Percentiles rank a stretch among this genome's conserved stretches.
Conservation (phyloP, 2,888 invertebrate genomes). For the Ophioninae sp. region DNA sequence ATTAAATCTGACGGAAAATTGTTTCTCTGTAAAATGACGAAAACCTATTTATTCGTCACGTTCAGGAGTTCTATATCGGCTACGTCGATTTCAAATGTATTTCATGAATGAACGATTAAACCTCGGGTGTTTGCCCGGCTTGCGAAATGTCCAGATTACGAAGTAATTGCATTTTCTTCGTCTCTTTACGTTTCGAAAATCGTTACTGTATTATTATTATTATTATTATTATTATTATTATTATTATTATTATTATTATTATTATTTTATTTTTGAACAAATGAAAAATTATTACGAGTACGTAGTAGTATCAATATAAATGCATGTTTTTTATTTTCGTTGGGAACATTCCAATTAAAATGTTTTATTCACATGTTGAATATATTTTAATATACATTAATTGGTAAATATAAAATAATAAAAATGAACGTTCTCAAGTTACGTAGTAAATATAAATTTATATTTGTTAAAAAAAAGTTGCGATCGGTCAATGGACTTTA, state of each 20-base stretch:
- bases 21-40: neutral
- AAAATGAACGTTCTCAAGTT: neutral
- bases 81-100: conserved; percentile 27
- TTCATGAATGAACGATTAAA: conserved; percentile 30
- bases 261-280: neutral
- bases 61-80: neutral
- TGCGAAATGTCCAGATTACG: conserved; percentile 29
- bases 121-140: conserved; percentile 1
- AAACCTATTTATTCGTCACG: neutral
- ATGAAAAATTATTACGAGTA: neutral
- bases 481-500: neutral
- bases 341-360: no score
- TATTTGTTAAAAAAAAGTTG: neutral
- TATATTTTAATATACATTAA: no score
- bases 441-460: neutral
- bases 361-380: no score
- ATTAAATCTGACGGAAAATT: neutral
- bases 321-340: no score
- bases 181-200: conserved; percentile 7
- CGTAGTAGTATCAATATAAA: no score
- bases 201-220: neutral
- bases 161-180: conserved; percentile 36
- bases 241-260: neutral
- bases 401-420: no score
- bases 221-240: neutral